phyloP scores from a whole-genome alignment of 1,140 invertebrate genomes.

The Carcinoscorpius rotundicauda region DNA sequence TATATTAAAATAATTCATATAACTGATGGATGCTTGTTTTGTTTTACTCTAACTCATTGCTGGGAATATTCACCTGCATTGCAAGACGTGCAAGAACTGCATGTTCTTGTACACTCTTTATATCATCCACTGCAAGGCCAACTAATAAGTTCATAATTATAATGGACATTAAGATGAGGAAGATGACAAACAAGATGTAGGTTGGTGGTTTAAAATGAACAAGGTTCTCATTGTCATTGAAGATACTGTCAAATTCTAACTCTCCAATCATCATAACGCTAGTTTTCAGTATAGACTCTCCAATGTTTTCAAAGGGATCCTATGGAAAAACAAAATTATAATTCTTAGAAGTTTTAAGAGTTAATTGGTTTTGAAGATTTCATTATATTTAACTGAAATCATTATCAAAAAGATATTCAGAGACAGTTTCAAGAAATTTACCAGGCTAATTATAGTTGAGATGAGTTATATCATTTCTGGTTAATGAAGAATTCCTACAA shows the following conservation, averaged over 20 bases:
- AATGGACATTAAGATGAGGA: slow-evolving; percentile 67
- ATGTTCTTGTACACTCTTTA: slow-evolving; percentile 42
- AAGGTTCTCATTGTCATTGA: slow-evolving; percentile 45
- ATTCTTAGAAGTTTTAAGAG: too few species aligned
- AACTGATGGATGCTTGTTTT: too few species aligned
- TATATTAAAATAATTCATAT: too few species aligned
- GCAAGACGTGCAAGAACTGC: slow-evolving; percentile 39
- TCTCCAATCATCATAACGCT: slow-evolving; percentile 83
- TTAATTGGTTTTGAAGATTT: too few species aligned
- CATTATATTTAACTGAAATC: too few species aligned
- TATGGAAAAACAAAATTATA: slow-evolving; percentile 19
- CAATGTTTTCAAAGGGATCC: slow-evolving; percentile 37
- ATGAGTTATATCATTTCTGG: too few species aligned
- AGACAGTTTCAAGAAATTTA: too few species aligned
- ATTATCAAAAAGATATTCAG: too few species aligned
- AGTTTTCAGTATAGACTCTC: slow-evolving; percentile 64
- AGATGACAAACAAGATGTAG: slow-evolving; percentile 59
- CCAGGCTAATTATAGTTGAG: too few species aligned
- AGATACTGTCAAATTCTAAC: slow-evolving; percentile 69
- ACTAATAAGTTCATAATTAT: slow-evolving; percentile 72
- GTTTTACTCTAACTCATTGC: too few species aligned
- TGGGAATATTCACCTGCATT: slow-evolving; percentile 36
- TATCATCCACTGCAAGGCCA: slow-evolving; percentile 71
- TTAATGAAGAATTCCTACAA: too few species aligned
- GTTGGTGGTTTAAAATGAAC: slow-evolving; percentile 41